A percentile compares a stretch with the other conserved stretches of the same genome.
These are phyloP conservation scores for Rhadinocentrus ornatus DNA, from an alignment of 2,797 vertebrate genomes.

Conservation along the genomic window DNA sequence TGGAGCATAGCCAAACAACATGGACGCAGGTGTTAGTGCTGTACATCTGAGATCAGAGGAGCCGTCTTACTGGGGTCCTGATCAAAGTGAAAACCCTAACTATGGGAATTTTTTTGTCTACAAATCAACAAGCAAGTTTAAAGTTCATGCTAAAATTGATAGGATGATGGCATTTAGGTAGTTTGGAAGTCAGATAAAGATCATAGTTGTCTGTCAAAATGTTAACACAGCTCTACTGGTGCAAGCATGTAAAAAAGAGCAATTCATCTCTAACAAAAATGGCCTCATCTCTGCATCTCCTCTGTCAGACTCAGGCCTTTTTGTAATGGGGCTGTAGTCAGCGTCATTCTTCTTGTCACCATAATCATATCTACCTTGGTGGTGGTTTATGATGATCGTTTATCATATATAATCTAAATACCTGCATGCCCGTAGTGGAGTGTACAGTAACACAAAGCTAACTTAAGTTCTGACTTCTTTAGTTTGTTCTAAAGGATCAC, in stretches of 20 bases:
- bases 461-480: constrained; percentile 31
- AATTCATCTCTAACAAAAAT: constrained; percentile 22
- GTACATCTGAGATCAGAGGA: constrained; percentile 56
- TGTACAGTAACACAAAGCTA: constrained; percentile 42
- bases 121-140: constrained; percentile 55
- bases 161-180: constrained; percentile 73
- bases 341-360: constrained; percentile 55
- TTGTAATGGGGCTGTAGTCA: constrained; percentile 37
- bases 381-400: constrained; percentile 55
- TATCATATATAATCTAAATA: constrained; percentile 57
- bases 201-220: constrained; percentile 58
- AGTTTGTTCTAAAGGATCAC: constrained; percentile 41
- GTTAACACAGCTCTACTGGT: constrained; percentile 50
- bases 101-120: constrained; percentile 50
- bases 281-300: constrained; percentile 32
- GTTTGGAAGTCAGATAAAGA: constrained; percentile 69
- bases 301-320: constrained; percentile 42
- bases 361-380: constrained; percentile 61
- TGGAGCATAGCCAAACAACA: constrained; percentile 78
- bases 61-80: constrained; percentile 57
- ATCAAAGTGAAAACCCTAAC: constrained; percentile 73
- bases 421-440: constrained; percentile 63
- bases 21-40: constrained; percentile 76
- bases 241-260: constrained; percentile 49
- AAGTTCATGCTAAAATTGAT: constrained; percentile 70